phyloP scores from a whole-genome alignment of 1,140 invertebrate genomes.

The Rhagoletis zephyria region DNA sequence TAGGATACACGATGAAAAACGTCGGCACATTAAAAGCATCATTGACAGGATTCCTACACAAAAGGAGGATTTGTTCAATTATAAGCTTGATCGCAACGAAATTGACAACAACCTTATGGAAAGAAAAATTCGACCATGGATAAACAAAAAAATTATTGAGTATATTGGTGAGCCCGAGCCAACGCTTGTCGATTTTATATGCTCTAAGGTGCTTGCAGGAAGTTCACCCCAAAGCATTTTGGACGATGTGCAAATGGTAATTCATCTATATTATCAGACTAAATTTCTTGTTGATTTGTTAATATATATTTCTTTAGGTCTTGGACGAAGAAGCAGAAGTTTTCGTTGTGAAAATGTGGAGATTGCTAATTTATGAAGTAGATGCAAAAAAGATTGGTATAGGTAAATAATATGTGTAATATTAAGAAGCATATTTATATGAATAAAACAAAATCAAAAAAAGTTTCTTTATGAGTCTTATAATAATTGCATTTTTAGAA shows the following conservation, averaged over 20 bases:
- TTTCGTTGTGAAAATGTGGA: slow-evolving; percentile 99
- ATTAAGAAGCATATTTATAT: slow-evolving; percentile 47
- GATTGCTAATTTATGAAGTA: slow-evolving; percentile 98
- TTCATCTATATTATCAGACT: neutral
- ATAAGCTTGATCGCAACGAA: slow-evolving; percentile 91
- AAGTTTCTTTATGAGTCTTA: too few species aligned
- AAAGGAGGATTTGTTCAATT: slow-evolving; percentile 95
- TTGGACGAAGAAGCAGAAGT: slow-evolving; percentile 99
- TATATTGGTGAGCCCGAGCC: slow-evolving; percentile 99
- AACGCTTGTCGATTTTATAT: slow-evolving; percentile 98
- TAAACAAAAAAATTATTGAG: slow-evolving; percentile 99
- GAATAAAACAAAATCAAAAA: slow-evolving; percentile 31
- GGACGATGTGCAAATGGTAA: slow-evolving; percentile 98
- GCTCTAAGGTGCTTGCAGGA: slow-evolving; percentile 95
- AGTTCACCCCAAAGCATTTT: slow-evolving; percentile 94
- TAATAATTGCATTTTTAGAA: too few species aligned
- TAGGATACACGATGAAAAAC: slow-evolving; percentile 92
- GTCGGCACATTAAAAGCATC: slow-evolving; percentile 94
- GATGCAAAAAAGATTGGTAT: slow-evolving; percentile 95
- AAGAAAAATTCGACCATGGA: slow-evolving; percentile 97
- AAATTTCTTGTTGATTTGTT: neutral
- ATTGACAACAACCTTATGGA: slow-evolving; percentile 88
- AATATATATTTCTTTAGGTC: slow-evolving; percentile 78
- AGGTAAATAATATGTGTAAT: slow-evolving; percentile 77
- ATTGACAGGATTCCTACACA: slow-evolving; percentile 99